Base-by-base conservation (phyloP, 2,888 invertebrate genomes). In the Barypeithes pellucidus region DNA sequence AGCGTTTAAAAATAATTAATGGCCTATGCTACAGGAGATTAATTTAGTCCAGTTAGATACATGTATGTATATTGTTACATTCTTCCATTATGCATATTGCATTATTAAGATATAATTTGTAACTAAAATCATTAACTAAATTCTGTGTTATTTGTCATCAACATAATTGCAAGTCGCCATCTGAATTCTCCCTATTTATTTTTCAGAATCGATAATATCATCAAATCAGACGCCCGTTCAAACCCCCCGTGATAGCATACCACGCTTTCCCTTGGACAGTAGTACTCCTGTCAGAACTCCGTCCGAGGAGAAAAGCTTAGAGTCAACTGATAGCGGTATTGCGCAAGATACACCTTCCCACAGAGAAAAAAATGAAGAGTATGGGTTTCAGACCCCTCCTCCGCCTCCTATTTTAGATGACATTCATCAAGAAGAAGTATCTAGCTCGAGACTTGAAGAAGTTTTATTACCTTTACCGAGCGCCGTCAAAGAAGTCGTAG, bases 171-270 rank as follows among this genome's bases (percentile, higher is more conserved):
- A 14, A 57, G 9, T 18, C 18, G 3, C 2, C 33, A 33, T 33
- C 18, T 57, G 54, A 57, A 57, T 29, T 16, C 8, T 18, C 33
- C 63, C 63, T 50, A 75, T 75, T 75, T 75, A 60, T 78, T 79
- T 80, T 81, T 72, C 80, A 82, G 81, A 80, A 77, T 81, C 80
- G 33, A 45, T 79, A 72, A 52, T 76, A 39, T 80, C 81, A 9
- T 62, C 73, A 45, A 67, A 71, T 69, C 65, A 71, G 50, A 39
- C 78, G 63, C 22, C 78, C 73, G 71, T 68, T 71, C 50, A 60
- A 61, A 62, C 43, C 22, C 45, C 60, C 36, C 62, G 50, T 22
- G 67, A 61, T 61, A 66, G 67, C 52, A 18, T 36, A 47, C 47
- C 47, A 45, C 67, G 29, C 9, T 57, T 11, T 67, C 54, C 66